Conservation (phyloP, 2,888 invertebrate genomes). For the Eulithis prunata region DNA sequence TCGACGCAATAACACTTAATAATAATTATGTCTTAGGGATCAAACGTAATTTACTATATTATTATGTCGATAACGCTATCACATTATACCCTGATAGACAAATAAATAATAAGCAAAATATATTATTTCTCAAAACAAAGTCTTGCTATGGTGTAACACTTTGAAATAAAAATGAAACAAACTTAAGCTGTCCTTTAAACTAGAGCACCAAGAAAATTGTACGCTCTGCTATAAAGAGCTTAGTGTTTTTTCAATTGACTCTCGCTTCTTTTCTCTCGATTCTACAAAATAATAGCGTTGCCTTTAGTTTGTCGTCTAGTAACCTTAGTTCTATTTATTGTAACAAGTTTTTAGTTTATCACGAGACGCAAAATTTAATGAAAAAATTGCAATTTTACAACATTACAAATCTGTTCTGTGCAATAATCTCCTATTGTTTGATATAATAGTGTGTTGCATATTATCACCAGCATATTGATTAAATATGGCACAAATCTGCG, state of each 20-base stretch:
- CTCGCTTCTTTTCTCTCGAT: constrained; percentile 21
- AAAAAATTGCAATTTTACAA: no score
- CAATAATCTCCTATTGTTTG: no score
- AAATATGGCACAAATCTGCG: constrained; percentile 13
- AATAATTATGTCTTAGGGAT: constrained; percentile 5
- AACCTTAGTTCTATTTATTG: background rate
- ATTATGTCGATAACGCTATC: constrained; percentile 15
- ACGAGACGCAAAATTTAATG: no score
- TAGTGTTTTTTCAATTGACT: constrained; percentile 21
- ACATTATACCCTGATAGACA: constrained; percentile 11
- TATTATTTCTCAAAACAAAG: background rate
- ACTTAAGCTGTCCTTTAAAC: constrained; percentile 30
- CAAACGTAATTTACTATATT: constrained; percentile 24
- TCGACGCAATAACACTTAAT: constrained; percentile 32
- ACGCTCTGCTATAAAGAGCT: constrained; percentile 17
- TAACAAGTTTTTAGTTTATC: background rate
- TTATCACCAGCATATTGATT: constrained; percentile 2
- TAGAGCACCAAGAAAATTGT: constrained; percentile 21
- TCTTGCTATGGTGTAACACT: constrained; percentile 1
- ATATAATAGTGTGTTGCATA: background rate
- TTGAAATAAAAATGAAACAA: constrained; percentile 14
- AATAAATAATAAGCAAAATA: constrained; percentile 16
- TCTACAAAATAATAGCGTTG: constrained; percentile 18
- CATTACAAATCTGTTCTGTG: no score
- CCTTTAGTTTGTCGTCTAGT: constrained; percentile 11